phyloP scores from a whole-genome alignment of 2,797 vertebrate genomes.

The Anas flavirostris region DNA sequence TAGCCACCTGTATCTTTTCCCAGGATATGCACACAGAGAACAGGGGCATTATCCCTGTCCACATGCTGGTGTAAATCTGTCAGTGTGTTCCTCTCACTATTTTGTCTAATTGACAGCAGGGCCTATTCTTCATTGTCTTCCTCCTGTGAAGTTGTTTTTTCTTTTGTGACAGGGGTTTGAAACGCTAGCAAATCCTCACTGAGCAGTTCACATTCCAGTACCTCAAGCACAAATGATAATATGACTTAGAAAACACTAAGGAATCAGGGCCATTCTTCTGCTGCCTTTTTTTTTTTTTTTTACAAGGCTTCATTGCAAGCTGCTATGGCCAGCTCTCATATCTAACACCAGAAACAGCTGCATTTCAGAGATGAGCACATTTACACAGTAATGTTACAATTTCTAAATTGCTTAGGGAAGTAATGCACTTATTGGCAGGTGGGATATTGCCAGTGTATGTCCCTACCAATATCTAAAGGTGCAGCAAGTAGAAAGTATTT shows the following conservation, averaged over 20 bases:
- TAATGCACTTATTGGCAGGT: background rate
- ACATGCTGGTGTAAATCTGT: background rate
- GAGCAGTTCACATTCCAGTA: background rate
- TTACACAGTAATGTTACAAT: background rate
- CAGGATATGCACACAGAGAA: background rate
- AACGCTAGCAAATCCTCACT: background rate
- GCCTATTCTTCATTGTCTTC: background rate
- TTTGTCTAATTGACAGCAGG: background rate
- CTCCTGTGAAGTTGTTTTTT: background rate
- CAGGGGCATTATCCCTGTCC: background rate
- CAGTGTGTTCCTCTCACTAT: background rate
- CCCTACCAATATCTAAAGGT: background rate
- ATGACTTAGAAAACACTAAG: background rate
- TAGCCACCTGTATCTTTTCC: background rate
- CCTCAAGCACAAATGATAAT: background rate
- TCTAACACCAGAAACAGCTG: background rate
- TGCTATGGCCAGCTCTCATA: background rate
- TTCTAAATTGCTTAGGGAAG: background rate
- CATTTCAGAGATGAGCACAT: background rate
- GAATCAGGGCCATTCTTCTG: background rate
- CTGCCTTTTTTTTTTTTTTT: slow-evolving; percentile 10
- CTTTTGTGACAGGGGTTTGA: background rate
- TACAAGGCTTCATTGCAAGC: background rate
- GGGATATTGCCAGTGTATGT: background rate
- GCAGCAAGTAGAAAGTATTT: background rate